Percentiles rank a stretch among this genome's conserved stretches.
Conservation (phyloP, 2,797 vertebrate species). For the Sebastes vulpes region DNA sequence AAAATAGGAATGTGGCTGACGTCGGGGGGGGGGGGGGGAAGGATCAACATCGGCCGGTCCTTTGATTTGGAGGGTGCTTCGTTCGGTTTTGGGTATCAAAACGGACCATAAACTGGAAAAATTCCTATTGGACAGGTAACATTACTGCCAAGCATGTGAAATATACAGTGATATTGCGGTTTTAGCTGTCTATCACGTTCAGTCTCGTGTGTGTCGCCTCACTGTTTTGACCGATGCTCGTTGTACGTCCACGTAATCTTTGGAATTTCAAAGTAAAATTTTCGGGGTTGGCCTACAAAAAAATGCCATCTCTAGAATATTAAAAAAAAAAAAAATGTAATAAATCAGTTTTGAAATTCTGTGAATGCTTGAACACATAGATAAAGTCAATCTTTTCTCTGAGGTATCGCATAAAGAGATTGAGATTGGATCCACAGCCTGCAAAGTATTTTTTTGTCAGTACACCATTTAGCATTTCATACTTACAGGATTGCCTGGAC, state of each 20-base stretch:
- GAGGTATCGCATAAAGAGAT: background rate
- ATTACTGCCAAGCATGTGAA: no score
- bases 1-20: no score
- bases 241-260: background rate
- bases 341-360: background rate
- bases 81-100: no score
- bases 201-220: no score
- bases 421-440: background rate
- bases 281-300: background rate
- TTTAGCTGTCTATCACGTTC: no score
- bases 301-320: background rate
- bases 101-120: no score
- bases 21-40: fast-evolving
- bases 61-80: no score
- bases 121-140: no score
- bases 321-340: background rate
- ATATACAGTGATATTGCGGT: no score
- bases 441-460: background rate
- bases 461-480: constrained; percentile 7
- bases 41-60: no score
- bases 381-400: background rate
- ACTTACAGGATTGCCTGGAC: constrained; percentile 82
- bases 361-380: background rate
- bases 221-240: no score
- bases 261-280: background rate